These are phyloP conservation scores for Lamproptera curius DNA, from an alignment of 2,888 invertebrate species.

Conservation along the genomic window DNA sequence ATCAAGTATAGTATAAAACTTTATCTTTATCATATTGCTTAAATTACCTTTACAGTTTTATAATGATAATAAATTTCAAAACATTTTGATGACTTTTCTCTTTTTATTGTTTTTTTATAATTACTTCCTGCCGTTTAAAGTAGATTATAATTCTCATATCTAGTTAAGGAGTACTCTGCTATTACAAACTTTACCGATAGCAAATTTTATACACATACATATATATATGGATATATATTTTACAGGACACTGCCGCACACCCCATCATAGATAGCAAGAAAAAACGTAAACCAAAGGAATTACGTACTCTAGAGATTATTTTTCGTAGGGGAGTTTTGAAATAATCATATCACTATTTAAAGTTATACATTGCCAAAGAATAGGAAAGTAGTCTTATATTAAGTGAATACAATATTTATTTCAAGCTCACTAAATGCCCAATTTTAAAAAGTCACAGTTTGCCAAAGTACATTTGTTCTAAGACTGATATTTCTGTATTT, in stretches of 20 bases:
- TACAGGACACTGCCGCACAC: slow-evolving; percentile 69
- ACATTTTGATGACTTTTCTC: too few species aligned
- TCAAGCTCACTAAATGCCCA: slow-evolving; percentile 1
- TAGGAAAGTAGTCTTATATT: slow-evolving; percentile 8
- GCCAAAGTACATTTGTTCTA: slow-evolving; percentile 43
- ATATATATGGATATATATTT: too few species aligned
- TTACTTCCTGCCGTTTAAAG: too few species aligned
- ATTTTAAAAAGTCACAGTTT: slow-evolving; percentile 16
- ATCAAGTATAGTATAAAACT: too few species aligned
- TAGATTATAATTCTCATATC: too few species aligned
- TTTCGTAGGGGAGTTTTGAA: slow-evolving; percentile 22
- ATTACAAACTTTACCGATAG: too few species aligned
- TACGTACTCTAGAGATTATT: slow-evolving; percentile 18
- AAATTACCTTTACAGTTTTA: too few species aligned
- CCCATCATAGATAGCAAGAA: slow-evolving; percentile 66
- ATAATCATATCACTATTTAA: slow-evolving; percentile 27
- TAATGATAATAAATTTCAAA: too few species aligned
- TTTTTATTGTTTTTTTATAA: too few species aligned
- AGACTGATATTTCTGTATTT: slow-evolving; percentile 52
- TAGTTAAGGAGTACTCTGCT: not conserved
- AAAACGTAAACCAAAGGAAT: slow-evolving; percentile 18
- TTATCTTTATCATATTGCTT: too few species aligned
- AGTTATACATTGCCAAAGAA: slow-evolving; percentile 2
- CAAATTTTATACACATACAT: too few species aligned
- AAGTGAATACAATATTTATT: not conserved